Base-by-base conservation (phyloP, 1,140 invertebrate genomes). In the Acromyrmex echinatior region DNA sequence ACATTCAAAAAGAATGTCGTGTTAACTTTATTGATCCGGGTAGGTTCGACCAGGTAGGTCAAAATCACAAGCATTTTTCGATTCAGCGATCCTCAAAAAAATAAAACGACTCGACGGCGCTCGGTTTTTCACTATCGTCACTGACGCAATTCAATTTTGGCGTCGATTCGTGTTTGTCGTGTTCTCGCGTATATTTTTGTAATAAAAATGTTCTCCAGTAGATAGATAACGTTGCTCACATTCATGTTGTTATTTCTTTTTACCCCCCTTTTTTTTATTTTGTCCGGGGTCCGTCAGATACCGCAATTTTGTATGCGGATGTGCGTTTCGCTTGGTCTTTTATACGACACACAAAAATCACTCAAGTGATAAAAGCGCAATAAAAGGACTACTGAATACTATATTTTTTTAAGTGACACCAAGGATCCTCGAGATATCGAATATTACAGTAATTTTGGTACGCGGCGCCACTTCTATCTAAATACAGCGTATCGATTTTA, bases 201-300 rank as follows among this genome's bases (percentile, higher is more conserved):
- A 76, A 84, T 84, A 76, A 84, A 82, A 74, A 62, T 84, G 56
- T 84, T 62, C 80, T 84, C 80, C 45, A 76, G 80, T 76, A 74
- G 80, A 76, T 76, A 74, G 80, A 76, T 84, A 84, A 76, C 80
- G 70, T 76, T 56, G 45, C 39, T 74, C 80, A 51, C 80, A 73
- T 84, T 73, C 51, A 49, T 53, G 70, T 84, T 84, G 56, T 74
- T 74, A 49, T 82, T 74, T 74, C 68, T 74, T 62, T 74, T 74
- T 62, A 3, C 4, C n/a, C 12, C 16, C 9, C 5, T 7, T 25
- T 12, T 82, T 70, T 80, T 80, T 49, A 74, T 73, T 74, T 49
- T 12, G 21, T 5, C 35, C n/a, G 18, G 31, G 31, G 31, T 53
- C 70, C 25, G 70, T 74, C 35, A 84, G 70, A 62, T 76, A 80